Percentiles rank a stretch among this genome's conserved stretches.
Evolutionary conservation across 2,797 vertebrate genomes (phyloP).

Genomic region (Hemibagrus guttatus): DNA sequence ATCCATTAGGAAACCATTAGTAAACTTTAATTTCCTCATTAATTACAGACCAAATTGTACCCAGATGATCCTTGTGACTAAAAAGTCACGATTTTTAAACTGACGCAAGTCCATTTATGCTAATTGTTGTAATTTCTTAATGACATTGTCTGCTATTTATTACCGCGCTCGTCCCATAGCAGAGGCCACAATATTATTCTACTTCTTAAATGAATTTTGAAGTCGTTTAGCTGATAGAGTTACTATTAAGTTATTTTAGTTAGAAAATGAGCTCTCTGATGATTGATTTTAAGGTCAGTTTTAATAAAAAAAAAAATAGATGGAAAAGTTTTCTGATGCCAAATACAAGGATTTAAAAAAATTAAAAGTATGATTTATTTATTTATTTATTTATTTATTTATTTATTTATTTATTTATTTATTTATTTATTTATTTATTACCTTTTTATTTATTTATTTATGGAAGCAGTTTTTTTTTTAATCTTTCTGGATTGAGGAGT

Average conservation of each 20-base stretch:
- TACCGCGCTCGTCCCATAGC: not conserved
- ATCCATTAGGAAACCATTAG: constrained; percentile 23
- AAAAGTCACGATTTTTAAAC: not conserved
- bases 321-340: not conserved
- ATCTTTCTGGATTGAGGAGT: not conserved
- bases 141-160: not conserved
- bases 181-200: not conserved
- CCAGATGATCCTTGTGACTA: constrained; percentile 8
- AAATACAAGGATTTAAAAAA: not conserved
- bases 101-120: constrained; percentile 1
- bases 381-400: too few relatives aligned
- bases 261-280: not conserved
- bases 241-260: not conserved
- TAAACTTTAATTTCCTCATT: constrained; percentile 25
- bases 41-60: constrained; percentile 12
- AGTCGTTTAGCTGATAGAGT: not conserved
- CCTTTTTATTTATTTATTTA: too few relatives aligned
- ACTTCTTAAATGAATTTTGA: not conserved
- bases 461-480: not conserved
- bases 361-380: too few relatives aligned
- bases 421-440: too few relatives aligned
- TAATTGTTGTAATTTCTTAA: constrained; percentile 1
- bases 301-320: not conserved
- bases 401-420: too few relatives aligned
- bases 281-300: not conserved